Base-by-base conservation (phyloP, 2,888 invertebrate genomes). In the Agonopterix heracliana region DNA sequence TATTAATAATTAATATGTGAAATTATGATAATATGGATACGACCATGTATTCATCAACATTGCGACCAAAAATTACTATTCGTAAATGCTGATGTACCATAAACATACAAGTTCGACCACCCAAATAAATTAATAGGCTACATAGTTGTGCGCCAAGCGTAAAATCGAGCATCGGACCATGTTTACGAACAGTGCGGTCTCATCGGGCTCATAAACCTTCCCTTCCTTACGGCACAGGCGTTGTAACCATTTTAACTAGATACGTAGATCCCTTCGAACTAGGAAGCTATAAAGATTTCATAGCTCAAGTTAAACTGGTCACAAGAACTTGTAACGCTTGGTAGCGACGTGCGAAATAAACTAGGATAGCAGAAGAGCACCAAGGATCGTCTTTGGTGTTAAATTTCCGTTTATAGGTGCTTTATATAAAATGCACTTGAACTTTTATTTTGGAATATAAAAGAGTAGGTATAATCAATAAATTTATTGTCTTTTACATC, bases 331-430 rank as follows among this genome's bases (percentile, higher is more conserved):
- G 75, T 77, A 74, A 61, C 66, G 71, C 74, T 78, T 69, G 75
- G 78, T 78, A 76, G 75, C 76, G 74, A 67, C 75, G 68, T 74
- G 77, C 65, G 70, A 75, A 82, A 80, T 84, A 83, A 82, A 83
- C 81, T 76, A 78, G 66, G 81, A 80, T 81, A 81, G 78, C 75
- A 78, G 66, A 80, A 80, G 80, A 81, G 78, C 75, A 69, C 64
- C 67, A 57, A 71, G 73, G 75, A 11, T 12, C 38, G 38, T 74
- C 77, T 75, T 71, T 68, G 68, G 73, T 68, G 72, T 72, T 74
- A 75, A 74, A 78, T 76, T 73, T 68, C 63, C 63, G 59, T 44
- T 41, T 41, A 46, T 46, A 50, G 50, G 45, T 44, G 38, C 36
- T 51, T 52, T 53, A 50, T 49, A 47, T 26, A 26, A 26, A 26